A percentile compares a stretch with the other conserved stretches of the same genome.
Conservation (phyloP, 2,797 vertebrate genomes). For the Cryptoblepharus egeriae region DNA sequence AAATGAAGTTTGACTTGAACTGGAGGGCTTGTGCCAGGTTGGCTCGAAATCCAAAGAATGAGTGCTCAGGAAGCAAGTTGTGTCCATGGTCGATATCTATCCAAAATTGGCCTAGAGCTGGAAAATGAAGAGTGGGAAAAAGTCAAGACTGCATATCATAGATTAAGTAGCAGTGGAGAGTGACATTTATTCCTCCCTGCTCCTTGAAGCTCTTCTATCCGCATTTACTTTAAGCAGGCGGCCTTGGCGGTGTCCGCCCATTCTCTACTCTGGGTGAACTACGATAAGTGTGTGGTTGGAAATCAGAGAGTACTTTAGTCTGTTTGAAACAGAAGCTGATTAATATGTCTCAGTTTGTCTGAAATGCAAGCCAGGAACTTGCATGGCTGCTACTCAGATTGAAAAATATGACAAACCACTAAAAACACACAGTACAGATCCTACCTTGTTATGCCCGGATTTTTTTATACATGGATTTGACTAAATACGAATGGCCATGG, state of each 20-base stretch:
- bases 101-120: slow-evolving; percentile 70
- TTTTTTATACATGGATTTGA: too few species aligned
- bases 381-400: background rate
- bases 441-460: too few species aligned
- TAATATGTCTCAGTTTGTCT: background rate
- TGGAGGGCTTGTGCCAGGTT: slow-evolving; percentile 71
- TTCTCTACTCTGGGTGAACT: background rate
- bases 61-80: slow-evolving; percentile 58
- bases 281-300: background rate
- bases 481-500: too few species aligned
- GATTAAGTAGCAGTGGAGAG: slow-evolving; percentile 44
- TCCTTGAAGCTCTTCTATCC: slow-evolving; percentile 21
- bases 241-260: too few species aligned
- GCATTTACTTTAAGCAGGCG: slow-evolving; percentile 35
- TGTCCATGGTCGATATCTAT: slow-evolving; percentile 58
- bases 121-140: slow-evolving; percentile 1
- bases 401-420: background rate
- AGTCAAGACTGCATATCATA: slow-evolving; percentile 60
- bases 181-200: slow-evolving; percentile 59
- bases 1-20: slow-evolving; percentile 75
- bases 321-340: background rate
- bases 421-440: background rate
- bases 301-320: background rate
- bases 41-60: slow-evolving; percentile 53
- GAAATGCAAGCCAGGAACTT: too few species aligned